Conservation (phyloP, 2,888 invertebrate genomes). For the Eupithecia subumbrata region DNA sequence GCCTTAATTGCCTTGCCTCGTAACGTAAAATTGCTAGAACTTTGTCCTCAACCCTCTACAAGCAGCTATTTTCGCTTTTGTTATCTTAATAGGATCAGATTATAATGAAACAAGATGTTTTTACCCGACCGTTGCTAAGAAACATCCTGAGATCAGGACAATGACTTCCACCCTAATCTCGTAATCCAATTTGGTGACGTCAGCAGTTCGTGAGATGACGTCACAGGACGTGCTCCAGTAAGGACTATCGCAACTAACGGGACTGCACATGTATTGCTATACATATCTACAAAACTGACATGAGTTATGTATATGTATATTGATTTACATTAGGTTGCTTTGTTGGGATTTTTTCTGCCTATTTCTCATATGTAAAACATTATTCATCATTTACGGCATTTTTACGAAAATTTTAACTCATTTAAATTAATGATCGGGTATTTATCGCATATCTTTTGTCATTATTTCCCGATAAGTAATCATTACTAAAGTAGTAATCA, state of each 20-base stretch:
- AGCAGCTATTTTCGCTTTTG: neutral
- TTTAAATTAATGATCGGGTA: no score
- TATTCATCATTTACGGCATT: no score
- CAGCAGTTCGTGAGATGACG: conserved; percentile 28
- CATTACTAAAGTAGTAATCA: no score
- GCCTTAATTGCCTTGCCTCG: neutral
- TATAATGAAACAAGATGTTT: neutral
- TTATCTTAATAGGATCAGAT: conserved; percentile 5
- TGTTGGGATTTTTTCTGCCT: no score
- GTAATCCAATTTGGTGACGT: conserved; percentile 30
- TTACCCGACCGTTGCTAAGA: neutral
- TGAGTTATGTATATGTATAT: neutral
- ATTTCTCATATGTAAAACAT: no score
- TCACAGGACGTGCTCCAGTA: conserved; percentile 7
- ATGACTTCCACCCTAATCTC: conserved; percentile 1
- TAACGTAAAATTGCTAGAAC: neutral
- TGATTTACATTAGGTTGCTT: no score
- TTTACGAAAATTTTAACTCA: no score
- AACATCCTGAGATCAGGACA: neutral
- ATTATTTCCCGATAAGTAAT: no score
- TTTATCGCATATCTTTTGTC: no score
- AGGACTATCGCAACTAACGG: neutral
- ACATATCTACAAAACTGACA: neutral
- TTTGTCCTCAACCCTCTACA: neutral
- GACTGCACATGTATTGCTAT: neutral